Conservation (phyloP, 2,113 vertebrate genomes). For the Platichthys stellatus region DNA sequence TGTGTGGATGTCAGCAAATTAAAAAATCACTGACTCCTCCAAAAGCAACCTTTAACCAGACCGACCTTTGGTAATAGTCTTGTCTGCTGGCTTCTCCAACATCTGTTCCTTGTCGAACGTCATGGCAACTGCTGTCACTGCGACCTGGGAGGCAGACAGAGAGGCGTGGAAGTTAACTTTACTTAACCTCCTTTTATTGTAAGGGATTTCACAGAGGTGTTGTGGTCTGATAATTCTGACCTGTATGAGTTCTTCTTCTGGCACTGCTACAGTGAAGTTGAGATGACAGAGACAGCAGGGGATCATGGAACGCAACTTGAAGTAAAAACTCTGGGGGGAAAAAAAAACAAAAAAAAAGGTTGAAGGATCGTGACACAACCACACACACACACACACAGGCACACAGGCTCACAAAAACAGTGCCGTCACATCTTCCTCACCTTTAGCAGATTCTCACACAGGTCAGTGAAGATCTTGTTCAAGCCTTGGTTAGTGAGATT, state of each 20-base stretch:
- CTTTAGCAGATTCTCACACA: constrained; percentile 98
- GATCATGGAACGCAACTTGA: constrained; percentile 96
- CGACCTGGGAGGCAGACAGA: constrained; percentile 83
- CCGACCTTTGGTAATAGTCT: constrained; percentile 89
- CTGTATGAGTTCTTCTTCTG: constrained; percentile 98
- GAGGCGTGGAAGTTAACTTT: not conserved
- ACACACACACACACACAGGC: not conserved
- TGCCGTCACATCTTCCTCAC: constrained; percentile 72
- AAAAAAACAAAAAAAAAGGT: constrained; percentile 36
- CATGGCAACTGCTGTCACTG: constrained; percentile 97
- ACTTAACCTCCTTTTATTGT: not conserved
- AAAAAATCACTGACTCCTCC: not conserved
- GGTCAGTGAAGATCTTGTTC: constrained; percentile 97
- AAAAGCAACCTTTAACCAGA: constrained; percentile 4
- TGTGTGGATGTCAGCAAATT: not conserved
- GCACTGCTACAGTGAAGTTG: constrained; percentile 96
- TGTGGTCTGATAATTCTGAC: constrained; percentile 63
- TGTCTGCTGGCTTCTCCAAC: constrained; percentile 86
- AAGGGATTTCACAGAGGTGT: not conserved
- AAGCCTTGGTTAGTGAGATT: constrained; percentile 95
- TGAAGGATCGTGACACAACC: not conserved
- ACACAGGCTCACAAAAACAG: not conserved
- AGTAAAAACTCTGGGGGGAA: constrained; percentile 96
- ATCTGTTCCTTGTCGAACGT: constrained; percentile 93
- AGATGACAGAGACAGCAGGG: constrained; percentile 98